These are phyloP conservation scores for Drosophila merina DNA, from an alignment of 2,888 invertebrate species.

Conservation along the genomic window DNA sequence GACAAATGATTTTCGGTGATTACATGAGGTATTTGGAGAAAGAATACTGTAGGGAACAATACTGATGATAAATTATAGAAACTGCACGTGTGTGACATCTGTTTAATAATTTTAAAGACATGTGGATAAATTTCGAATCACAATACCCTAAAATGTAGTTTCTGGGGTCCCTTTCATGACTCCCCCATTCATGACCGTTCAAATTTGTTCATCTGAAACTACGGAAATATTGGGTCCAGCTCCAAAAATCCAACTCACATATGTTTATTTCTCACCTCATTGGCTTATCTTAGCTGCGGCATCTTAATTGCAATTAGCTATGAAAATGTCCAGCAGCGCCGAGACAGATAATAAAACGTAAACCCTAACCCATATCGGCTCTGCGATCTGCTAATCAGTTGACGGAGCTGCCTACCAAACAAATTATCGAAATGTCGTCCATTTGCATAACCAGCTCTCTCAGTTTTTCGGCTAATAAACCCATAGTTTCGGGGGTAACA, in stretches of 20 bases:
- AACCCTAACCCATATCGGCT: slow-evolving; percentile 20
- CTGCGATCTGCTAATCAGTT: slow-evolving; percentile 50
- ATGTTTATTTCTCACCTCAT: slow-evolving; percentile 64
- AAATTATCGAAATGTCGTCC: slow-evolving; percentile 41
- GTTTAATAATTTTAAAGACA: neutral
- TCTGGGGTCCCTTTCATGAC: too few relatives aligned
- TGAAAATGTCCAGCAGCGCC: slow-evolving; percentile 54
- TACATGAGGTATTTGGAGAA: slow-evolving; percentile 1
- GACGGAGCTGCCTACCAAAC: slow-evolving; percentile 41
- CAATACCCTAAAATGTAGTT: too few relatives aligned
- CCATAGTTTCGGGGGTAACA: slow-evolving; percentile 58
- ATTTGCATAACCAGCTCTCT: slow-evolving; percentile 65
- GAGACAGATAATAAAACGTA: slow-evolving; percentile 47
- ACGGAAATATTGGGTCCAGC: neutral
- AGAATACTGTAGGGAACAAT: neutral
- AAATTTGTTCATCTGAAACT: slow-evolving; percentile 1
- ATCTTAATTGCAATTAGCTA: slow-evolving; percentile 77
- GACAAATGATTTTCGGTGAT: slow-evolving; percentile 32
- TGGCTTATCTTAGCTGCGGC: slow-evolving; percentile 47
- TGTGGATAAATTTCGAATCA: too few relatives aligned
- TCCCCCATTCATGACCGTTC: neutral
- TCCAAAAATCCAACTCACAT: slow-evolving; percentile 31
- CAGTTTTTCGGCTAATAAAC: slow-evolving; percentile 54
- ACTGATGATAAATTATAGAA: neutral
- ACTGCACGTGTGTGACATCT: slow-evolving; percentile 9